phyloP scores from a whole-genome alignment of 1,140 invertebrate species.

The Hormaphis cornu region DNA sequence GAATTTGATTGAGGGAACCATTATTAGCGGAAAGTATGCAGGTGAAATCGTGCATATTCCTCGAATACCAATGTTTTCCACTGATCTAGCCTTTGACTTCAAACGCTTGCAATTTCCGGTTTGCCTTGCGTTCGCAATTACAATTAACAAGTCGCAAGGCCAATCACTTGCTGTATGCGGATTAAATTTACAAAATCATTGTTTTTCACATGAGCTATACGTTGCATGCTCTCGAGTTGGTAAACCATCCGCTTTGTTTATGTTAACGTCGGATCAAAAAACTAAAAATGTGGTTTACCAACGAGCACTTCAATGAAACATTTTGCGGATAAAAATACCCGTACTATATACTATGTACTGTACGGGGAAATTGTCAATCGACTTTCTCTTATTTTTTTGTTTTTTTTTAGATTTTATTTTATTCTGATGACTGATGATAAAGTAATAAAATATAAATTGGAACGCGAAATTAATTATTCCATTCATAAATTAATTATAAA shows the following conservation, averaged over 20 bases:
- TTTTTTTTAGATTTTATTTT: no score
- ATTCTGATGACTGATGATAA: no score
- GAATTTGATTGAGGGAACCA: constrained; percentile 42
- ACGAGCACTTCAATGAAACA: neutral
- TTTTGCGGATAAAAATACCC: no score
- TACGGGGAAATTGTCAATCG: no score
- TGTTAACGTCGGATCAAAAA: neutral
- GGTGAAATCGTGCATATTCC: constrained; percentile 43
- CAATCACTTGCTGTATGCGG: constrained; percentile 42
- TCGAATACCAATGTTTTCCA: constrained; percentile 42
- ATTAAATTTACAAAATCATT: constrained; percentile 40
- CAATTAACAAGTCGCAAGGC: constrained; percentile 51
- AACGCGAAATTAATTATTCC: no score
- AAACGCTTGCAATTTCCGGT: constrained; percentile 48
- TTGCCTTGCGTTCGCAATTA: constrained; percentile 45
- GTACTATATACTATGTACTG: no score
- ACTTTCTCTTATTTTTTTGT: no score
- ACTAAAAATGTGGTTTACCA: constrained; percentile 23
- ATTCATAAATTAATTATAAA: no score
- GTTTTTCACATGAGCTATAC: constrained; percentile 45
- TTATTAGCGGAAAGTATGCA: constrained; percentile 41
- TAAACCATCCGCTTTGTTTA: neutral
- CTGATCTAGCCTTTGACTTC: constrained; percentile 42
- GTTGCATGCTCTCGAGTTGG: constrained; percentile 42
- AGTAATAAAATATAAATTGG: no score